Percentiles rank a stretch among this genome's conserved stretches.
These are phyloP conservation scores for Aphyosemion australe DNA, from an alignment of 2,113 vertebrate species.

Conservation along the genomic window DNA sequence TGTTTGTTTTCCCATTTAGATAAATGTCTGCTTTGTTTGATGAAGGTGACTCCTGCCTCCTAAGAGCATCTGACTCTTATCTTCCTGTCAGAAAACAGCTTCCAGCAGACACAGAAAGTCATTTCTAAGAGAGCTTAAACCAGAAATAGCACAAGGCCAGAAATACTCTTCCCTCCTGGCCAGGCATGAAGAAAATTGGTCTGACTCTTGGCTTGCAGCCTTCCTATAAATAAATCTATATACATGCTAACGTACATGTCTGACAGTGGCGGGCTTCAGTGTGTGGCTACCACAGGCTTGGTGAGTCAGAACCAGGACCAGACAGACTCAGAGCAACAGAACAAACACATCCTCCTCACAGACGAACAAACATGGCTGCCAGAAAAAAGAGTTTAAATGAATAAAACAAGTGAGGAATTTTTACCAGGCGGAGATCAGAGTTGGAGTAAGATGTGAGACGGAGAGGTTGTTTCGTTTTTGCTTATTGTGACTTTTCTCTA, in stretches of 20 bases:
- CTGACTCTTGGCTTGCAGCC: conserved; percentile 29
- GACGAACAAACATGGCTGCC: too few relatives aligned
- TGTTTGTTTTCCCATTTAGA: not conserved
- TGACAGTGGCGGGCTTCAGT: conserved; percentile 18
- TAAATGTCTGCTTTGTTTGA: not conserved
- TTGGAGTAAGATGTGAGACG: conserved; percentile 19
- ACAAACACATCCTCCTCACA: not conserved
- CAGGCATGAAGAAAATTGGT: conserved; percentile 22
- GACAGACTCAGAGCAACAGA: too few relatives aligned
- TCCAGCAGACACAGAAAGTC: conserved; percentile 11
- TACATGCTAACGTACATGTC: too few relatives aligned
- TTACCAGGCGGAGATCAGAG: conserved; percentile 16
- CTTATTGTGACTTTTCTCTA: conserved; percentile 24
- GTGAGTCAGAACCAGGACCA: conserved; percentile 9
- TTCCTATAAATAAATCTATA: conserved; percentile 20
- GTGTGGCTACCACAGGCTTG: conserved; percentile 34
- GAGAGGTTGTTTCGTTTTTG: conserved; percentile 43
- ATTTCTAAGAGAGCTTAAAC: conserved; percentile 41
- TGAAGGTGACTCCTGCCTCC: not conserved
- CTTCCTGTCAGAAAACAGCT: conserved; percentile 16
- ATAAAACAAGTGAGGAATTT: too few relatives aligned
- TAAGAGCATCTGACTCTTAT: conserved; percentile 25
- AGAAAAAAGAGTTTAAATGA: too few relatives aligned
- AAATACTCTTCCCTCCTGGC: conserved; percentile 48
- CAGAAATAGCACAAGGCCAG: conserved; percentile 48